Evolutionary conservation across 1,140 invertebrate species (phyloP), one percentile per base, ranked within the genome.

Genomic region (Danaus plexippus): DNA sequence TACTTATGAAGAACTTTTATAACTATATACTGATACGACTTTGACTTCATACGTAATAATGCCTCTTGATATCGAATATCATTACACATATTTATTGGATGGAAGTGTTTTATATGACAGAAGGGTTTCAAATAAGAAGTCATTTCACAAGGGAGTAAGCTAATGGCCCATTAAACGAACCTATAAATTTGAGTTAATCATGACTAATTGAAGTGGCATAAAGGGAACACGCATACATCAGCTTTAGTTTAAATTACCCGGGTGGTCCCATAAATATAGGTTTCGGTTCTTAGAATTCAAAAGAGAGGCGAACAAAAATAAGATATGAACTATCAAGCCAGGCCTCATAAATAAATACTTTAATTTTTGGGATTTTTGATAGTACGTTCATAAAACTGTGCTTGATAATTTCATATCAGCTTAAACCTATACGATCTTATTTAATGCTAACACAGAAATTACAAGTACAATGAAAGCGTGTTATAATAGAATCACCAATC

Each of bases 181-280:
- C 69, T 68, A 86, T 84, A 86, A 83, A 86, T 84, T 83, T 71
- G 67, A 77, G 64, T 79, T 82, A 80, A 86, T 86, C 80, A 80
- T 83, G 78, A 83, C 78, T 80, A 84, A 86, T 83, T 85, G 75
- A 66, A 73, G 61, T 77, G 71, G 73, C 67, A 78, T 71, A 75
- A 66, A 67, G 70, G 75, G 62, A 64, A 67, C 53, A 67, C 59
- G 60, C 61, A 69, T 68, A 55, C 53, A 75, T 69, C 66, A 63
- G 67, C 59, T 61, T 63, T 63, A 71, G 61, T 66, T 63, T 64
- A 66, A 68, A 74, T 65, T 63, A 49, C 50, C 61, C 76, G 80
- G 78, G 83, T 84, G 80, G 83, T 84, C 79, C 58, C 69, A 51
- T 77, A 69, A 67, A 71, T 47, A 48, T 46, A 56, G 51, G 56